A percentile compares a stretch with the other conserved stretches of the same genome.
Conservation (phyloP, 2,113 vertebrate genomes). For the Cairina moschata region DNA sequence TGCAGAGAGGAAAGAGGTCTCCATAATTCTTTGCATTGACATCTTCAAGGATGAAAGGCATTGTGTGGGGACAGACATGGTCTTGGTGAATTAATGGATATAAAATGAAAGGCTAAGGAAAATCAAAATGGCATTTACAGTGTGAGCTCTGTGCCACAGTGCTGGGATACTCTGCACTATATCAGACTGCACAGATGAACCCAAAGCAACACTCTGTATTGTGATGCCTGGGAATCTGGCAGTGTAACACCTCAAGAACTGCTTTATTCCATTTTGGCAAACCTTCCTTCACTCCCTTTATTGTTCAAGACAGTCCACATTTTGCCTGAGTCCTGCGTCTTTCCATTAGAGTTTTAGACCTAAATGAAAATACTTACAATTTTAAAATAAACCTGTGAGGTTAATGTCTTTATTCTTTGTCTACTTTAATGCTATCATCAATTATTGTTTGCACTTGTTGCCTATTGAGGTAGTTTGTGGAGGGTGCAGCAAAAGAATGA, state of each 20-base stretch:
- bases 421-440: neutral
- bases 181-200: neutral
- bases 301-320: neutral
- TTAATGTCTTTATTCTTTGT: neutral
- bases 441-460: neutral
- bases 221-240: neutral
- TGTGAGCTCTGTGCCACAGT: neutral
- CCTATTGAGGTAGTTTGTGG: neutral
- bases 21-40: neutral
- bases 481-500: neutral
- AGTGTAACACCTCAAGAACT: neutral
- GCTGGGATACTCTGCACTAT: neutral
- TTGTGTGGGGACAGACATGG: neutral
- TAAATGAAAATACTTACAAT: neutral
- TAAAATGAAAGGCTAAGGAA: neutral
- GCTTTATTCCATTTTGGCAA: neutral
- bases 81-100: neutral
- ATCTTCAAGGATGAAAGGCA: neutral
- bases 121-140: neutral
- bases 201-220: neutral
- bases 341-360: neutral
- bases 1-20: neutral
- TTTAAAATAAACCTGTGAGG: neutral
- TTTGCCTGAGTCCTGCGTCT: neutral
- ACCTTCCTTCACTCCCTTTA: neutral